A percentile compares a stretch with the other conserved stretches of the same genome.
Evolutionary conservation across 2,113 vertebrate species (phyloP).

Genomic region (Crypturellus undulatus): DNA sequence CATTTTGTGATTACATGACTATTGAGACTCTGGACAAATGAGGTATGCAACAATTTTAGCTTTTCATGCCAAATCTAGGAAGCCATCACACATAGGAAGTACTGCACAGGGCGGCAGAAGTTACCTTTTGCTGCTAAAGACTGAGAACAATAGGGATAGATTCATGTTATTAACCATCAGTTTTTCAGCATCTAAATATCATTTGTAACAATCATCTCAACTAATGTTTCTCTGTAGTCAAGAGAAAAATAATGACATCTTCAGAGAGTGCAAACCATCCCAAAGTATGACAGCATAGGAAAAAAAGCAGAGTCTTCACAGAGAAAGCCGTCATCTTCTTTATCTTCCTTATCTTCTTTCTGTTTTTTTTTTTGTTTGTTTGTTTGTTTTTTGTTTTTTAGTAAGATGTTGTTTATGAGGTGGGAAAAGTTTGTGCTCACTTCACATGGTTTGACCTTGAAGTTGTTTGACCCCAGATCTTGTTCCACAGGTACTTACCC

Average conservation of each 20-base stretch:
- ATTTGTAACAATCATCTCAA: background rate
- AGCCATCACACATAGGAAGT: background rate
- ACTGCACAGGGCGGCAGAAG: background rate
- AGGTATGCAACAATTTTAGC: background rate
- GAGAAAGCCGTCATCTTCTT: background rate
- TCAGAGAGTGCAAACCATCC: background rate
- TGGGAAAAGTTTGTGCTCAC: background rate
- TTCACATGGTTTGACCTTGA: background rate
- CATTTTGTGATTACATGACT: background rate
- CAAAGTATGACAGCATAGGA: background rate
- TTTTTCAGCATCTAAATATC: background rate
- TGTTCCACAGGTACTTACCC: background rate
- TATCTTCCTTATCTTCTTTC: too few species aligned
- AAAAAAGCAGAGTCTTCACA: background rate
- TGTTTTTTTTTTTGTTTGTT: background rate
- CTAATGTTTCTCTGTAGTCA: background rate
- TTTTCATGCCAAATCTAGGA: background rate
- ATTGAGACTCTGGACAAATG: background rate
- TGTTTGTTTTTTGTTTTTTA: background rate
- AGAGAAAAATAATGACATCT: background rate
- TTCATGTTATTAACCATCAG: rapidly evolving
- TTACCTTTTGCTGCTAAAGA: background rate
- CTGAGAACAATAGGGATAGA: background rate
- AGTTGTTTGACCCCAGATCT: background rate
- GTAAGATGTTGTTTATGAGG: background rate